phyloP scores from a whole-genome alignment of 1,140 invertebrate species.

The Meloidogyne floridensis region DNA sequence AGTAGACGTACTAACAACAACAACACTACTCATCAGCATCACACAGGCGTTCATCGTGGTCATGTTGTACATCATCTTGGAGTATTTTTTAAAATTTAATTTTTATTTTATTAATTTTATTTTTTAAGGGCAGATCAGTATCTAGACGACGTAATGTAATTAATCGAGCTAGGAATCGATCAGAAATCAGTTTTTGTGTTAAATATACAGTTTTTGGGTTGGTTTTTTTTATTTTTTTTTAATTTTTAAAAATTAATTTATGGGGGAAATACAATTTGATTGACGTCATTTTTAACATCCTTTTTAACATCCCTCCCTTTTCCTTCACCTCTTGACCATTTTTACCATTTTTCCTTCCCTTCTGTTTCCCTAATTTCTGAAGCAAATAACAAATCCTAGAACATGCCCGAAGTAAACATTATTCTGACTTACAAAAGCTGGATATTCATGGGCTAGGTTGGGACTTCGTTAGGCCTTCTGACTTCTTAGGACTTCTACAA shows the following conservation, averaged over 20 bases:
- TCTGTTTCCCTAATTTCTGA: too few species aligned
- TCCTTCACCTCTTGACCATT: too few species aligned
- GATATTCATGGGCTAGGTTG: too few species aligned
- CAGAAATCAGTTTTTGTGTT: slow-evolving; percentile 51
- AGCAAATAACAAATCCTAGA: too few species aligned
- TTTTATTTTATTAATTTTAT: neutral
- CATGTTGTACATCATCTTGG: neutral
- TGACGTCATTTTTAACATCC: too few species aligned
- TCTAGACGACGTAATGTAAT: neutral
- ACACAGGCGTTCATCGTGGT: neutral
- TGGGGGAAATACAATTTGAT: too few species aligned
- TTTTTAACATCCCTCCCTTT: too few species aligned
- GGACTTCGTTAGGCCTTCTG: too few species aligned
- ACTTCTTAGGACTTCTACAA: too few species aligned
- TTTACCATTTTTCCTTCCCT: too few species aligned
- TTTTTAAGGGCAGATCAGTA: neutral
- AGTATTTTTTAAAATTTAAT: neutral
- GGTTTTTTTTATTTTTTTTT: neutral
- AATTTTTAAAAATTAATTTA: neutral
- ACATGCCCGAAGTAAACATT: too few species aligned
- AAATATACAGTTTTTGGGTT: slow-evolving; percentile 48
- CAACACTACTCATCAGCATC: neutral
- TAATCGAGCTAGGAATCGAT: slow-evolving; percentile 22
- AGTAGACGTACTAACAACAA: neutral
- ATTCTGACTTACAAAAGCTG: too few species aligned